Evolutionary conservation across 2,113 vertebrate genomes (phyloP).

Genomic region (Columba janthina): DNA sequence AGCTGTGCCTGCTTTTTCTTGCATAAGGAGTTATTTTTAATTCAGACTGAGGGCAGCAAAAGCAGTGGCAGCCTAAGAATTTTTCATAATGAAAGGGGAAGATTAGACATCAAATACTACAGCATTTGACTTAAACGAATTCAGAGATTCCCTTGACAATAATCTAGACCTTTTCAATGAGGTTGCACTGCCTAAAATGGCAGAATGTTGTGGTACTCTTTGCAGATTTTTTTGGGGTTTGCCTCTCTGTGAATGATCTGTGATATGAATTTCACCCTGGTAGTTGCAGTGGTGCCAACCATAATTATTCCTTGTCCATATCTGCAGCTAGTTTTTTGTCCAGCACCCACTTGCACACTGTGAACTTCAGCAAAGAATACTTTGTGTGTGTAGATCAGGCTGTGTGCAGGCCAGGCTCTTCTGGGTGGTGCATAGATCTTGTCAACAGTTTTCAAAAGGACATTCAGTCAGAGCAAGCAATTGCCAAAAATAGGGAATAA

Average conservation of each 20-base stretch:
- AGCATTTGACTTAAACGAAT: neutral
- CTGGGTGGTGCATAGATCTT: neutral
- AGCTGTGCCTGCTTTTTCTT: neutral
- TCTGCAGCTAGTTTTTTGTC: neutral
- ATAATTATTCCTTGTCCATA: neutral
- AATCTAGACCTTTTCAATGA: neutral
- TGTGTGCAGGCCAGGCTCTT: neutral
- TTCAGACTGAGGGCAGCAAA: neutral
- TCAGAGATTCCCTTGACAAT: neutral
- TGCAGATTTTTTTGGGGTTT: neutral
- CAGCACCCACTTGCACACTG: neutral
- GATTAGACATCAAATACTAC: neutral
- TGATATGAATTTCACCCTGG: neutral
- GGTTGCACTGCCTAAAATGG: neutral
- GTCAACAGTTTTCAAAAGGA: constrained; percentile 39
- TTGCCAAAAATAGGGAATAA: neutral
- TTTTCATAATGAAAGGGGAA: neutral
- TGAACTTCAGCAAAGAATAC: neutral
- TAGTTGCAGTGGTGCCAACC: neutral
- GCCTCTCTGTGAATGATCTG: neutral
- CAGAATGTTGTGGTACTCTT: neutral
- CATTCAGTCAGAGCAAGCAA: neutral
- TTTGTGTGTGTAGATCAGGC: neutral
- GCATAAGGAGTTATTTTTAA: neutral
- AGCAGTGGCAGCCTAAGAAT: neutral